These are phyloP conservation scores for Gallinago stenura DNA, from an alignment of 2,797 vertebrate species.

Conservation along the genomic window DNA sequence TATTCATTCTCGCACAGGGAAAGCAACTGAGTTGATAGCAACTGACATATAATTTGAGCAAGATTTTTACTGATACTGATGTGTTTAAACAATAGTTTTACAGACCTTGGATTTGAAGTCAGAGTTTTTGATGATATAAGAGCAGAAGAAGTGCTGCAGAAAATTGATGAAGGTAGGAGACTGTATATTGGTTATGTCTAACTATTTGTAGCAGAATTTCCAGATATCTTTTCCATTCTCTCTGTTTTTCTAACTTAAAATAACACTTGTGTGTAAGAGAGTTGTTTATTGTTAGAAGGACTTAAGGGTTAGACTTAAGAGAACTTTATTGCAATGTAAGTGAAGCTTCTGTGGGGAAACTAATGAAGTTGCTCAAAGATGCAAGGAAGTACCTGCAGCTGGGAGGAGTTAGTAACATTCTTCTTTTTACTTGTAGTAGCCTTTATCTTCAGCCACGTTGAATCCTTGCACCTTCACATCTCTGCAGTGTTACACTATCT, in stretches of 20 bases:
- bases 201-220: not conserved
- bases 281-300: not conserved
- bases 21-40: not conserved
- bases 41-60: not conserved
- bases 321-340: not conserved
- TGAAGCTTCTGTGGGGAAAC: not conserved
- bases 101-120: conserved; percentile 91
- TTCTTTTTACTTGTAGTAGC: not conserved
- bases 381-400: not conserved
- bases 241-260: not conserved
- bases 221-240: not conserved
- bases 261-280: not conserved
- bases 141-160: conserved; percentile 77
- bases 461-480: not conserved
- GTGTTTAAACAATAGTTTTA: conserved; percentile 58
- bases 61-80: not conserved
- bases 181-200: not conserved
- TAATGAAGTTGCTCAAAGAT: not conserved
- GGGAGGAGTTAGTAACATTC: not conserved
- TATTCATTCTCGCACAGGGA: not conserved
- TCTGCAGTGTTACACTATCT: not conserved
- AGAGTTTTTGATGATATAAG: conserved; percentile 81
- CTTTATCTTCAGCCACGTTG: not conserved
- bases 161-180: conserved; percentile 83
- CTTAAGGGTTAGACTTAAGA: not conserved